Evolutionary conservation across 2,888 invertebrate genomes (phyloP), one percentile per base, ranked within the genome.

Genomic region (Hecatera dysodea): DNA sequence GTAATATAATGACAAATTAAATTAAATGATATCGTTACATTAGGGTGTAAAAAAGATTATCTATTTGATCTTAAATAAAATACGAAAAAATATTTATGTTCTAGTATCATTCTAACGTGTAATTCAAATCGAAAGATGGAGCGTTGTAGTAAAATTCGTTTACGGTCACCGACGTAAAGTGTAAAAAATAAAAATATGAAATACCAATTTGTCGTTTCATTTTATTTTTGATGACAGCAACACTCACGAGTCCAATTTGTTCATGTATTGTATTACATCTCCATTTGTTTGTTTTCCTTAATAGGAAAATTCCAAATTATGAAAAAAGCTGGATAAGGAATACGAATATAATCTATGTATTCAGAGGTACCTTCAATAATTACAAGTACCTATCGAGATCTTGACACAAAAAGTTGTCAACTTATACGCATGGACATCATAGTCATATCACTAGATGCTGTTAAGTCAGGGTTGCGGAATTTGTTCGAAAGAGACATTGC

Each of bases 1-100:
- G 92, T 95, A 95, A 94, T 94, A 93, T 93, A 94, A 95, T 94
- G 94, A 95, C 94, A 95, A 95, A 95, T 93, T 94, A 94, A 95
- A 95, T 93, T 94, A 95, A 95, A 95, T 94, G 91, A 95, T 95
- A 95, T 95, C 95, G 95, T 95, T 95, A 95, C 92, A 93, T 93
- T 95, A 96, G 95, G 93, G 84, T 96, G 95, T 96, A 96, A 95
- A 95, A 95, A 95, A 95, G 96, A 96, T 96, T 95, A 94, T 96
- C 95, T 96, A 96, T 96, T 96, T 95, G 94, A 95, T 95, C 95
- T 95, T 95, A 94, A 89, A 94, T 85, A 91, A 95, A 95, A 94
- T 95, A 95, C 92, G 94, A 95, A 93, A 92, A 95, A 94, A 94
- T 95, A 96, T 96, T 95, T 96, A 96, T 95, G 96, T 95, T 96